Conservation (phyloP, 2,113 vertebrate species). For the Sebastes schlegelii region DNA sequence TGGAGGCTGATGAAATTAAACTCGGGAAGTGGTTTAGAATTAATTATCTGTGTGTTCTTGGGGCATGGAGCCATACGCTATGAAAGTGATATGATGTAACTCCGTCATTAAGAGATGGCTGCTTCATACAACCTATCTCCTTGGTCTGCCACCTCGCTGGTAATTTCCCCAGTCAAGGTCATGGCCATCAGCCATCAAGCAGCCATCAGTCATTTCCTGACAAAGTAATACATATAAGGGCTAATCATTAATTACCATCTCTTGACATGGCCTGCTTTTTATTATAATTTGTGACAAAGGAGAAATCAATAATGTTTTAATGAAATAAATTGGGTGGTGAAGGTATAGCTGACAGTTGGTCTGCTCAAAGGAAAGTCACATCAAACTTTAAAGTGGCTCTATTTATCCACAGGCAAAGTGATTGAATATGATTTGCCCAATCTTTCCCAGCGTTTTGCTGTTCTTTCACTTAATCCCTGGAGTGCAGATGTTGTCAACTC, state of each 20-base stretch:
- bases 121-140: slow-evolving; percentile 58
- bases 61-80: slow-evolving; percentile 43
- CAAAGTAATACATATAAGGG: slow-evolving; percentile 67
- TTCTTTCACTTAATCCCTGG: slow-evolving; percentile 78
- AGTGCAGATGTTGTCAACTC: slow-evolving; percentile 82
- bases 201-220: slow-evolving; percentile 64
- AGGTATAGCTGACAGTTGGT: slow-evolving; percentile 32
- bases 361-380: slow-evolving; percentile 55
- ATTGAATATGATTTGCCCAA: slow-evolving; percentile 72
- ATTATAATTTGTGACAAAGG: slow-evolving; percentile 72
- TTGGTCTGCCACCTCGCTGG: slow-evolving; percentile 52
- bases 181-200: slow-evolving; percentile 64
- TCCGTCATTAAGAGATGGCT: slow-evolving; percentile 69
- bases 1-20: slow-evolving; percentile 24
- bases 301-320: slow-evolving; percentile 76
- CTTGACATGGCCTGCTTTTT: slow-evolving; percentile 64
- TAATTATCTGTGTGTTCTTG: slow-evolving; percentile 44
- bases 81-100: slow-evolving; percentile 52
- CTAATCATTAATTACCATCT: slow-evolving; percentile 72
- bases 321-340: slow-evolving; percentile 54
- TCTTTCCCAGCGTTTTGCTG: slow-evolving; percentile 61
- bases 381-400: slow-evolving; percentile 66
- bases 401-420: slow-evolving; percentile 63
- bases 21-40: slow-evolving; percentile 37
- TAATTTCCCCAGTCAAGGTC: slow-evolving; percentile 71